Conservation (phyloP, 1,140 invertebrate species). For the Drosophila bifasciata region DNA sequence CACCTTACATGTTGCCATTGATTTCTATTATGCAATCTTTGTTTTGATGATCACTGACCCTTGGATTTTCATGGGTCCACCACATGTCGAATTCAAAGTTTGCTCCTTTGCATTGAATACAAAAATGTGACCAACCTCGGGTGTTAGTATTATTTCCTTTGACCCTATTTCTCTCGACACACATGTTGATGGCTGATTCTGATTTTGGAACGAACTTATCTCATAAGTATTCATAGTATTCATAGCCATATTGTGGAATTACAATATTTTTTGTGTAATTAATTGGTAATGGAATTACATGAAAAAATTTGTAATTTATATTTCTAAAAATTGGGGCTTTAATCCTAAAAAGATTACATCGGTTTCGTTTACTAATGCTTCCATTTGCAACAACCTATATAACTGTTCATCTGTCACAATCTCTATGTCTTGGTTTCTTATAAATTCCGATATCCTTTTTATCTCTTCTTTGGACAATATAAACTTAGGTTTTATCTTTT, state of each 20-base stretch:
- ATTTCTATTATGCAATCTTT: no score
- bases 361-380: not conserved
- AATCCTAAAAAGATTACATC: not conserved
- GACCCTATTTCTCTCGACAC: not conserved
- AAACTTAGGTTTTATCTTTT: slow-evolving; percentile 12
- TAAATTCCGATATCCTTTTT: not conserved
- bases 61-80: no score
- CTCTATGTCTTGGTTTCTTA: slow-evolving; percentile 3
- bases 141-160: not conserved
- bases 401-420: not conserved
- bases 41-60: no score
- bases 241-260: slow-evolving; percentile 4
- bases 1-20: no score
- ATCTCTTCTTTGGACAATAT: slow-evolving; percentile 9
- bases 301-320: not conserved
- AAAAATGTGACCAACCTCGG: slow-evolving; percentile 4
- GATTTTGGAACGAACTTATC: slow-evolving; percentile 1
- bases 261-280: not conserved
- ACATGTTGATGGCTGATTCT: slow-evolving; percentile 1
- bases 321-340: not conserved
- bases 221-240: not conserved
- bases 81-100: not conserved
- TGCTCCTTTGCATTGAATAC: not conserved
- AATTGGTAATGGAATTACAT: slow-evolving; percentile 5
- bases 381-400: not conserved